These are phyloP conservation scores for Diploscapter pachys DNA, from an alignment of 1,140 invertebrate species.

Conservation along the genomic window DNA sequence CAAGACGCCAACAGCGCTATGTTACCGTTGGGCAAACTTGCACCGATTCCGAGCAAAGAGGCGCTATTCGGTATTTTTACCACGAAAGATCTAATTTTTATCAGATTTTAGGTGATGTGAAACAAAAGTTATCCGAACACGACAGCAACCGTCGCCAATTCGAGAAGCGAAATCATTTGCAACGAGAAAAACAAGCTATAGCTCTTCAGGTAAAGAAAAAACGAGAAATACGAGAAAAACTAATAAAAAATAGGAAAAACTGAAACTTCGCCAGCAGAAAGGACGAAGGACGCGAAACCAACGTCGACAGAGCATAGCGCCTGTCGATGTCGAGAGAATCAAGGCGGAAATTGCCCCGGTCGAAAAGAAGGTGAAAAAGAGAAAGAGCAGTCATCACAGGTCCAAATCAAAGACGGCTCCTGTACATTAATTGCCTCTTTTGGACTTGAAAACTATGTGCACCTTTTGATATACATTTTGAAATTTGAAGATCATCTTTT, in stretches of 20 bases:
- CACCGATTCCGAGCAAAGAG: constrained; percentile 48
- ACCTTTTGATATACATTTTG: too few species aligned
- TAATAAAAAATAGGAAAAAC: constrained; percentile 39
- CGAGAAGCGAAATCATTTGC: constrained; percentile 40
- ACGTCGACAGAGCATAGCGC: constrained; percentile 23
- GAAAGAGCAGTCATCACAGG: too few species aligned
- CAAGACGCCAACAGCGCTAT: constrained; percentile 2
- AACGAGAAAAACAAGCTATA: constrained; percentile 46
- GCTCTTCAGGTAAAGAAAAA: constrained; percentile 40
- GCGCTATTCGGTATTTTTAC: constrained; percentile 42
- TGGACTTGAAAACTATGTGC: too few species aligned
- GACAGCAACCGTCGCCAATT: constrained; percentile 44
- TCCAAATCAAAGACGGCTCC: too few species aligned
- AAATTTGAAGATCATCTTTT: too few species aligned
- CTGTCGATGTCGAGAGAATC: not conserved
- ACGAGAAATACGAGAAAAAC: not conserved
- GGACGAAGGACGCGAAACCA: constrained; percentile 42
- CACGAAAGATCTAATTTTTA: not conserved
- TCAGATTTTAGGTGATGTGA: constrained; percentile 42
- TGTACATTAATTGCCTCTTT: too few species aligned
- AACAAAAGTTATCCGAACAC: constrained; percentile 46
- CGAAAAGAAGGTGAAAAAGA: too few species aligned
- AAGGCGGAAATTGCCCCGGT: too few species aligned
- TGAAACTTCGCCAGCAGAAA: constrained; percentile 41
- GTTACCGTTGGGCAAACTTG: constrained; percentile 43